Percentiles rank a stretch among this genome's conserved stretches.
These are phyloP conservation scores for Pecten maximus DNA, from an alignment of 2,888 invertebrate genomes.

Conservation along the genomic window DNA sequence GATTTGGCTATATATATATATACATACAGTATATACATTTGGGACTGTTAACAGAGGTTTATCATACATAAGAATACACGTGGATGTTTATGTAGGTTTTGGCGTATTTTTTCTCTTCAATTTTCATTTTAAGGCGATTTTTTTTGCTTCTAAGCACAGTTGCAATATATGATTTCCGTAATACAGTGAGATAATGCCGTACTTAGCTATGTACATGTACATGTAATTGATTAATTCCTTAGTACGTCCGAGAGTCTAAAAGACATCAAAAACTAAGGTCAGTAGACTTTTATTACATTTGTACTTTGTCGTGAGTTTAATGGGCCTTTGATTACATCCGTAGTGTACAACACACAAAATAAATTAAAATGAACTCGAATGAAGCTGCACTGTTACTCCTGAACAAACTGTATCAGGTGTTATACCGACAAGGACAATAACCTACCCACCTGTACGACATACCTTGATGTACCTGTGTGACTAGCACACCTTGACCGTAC, in stretches of 20 bases:
- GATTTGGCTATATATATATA: no score
- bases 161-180: no score
- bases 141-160: no score
- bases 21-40: no score
- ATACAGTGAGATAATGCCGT: no score
- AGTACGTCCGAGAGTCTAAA: background rate
- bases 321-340: background rate
- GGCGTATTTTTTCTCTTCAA: no score
- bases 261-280: background rate
- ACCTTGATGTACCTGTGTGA: slow-evolving; percentile 23
- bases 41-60: no score
- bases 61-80: no score
- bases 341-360: background rate
- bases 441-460: slow-evolving; percentile 5
- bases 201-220: no score
- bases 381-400: background rate
- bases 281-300: background rate
- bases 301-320: background rate
- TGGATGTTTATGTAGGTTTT: no score
- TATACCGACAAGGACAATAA: background rate
- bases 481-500: slow-evolving; percentile 7
- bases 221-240: background rate
- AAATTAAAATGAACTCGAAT: background rate
- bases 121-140: no score
- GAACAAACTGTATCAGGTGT: background rate